Percentiles rank a stretch among this genome's conserved stretches.
phyloP scores from a whole-genome alignment of 1,140 invertebrate species.

The Drosophila nebulosa region DNA sequence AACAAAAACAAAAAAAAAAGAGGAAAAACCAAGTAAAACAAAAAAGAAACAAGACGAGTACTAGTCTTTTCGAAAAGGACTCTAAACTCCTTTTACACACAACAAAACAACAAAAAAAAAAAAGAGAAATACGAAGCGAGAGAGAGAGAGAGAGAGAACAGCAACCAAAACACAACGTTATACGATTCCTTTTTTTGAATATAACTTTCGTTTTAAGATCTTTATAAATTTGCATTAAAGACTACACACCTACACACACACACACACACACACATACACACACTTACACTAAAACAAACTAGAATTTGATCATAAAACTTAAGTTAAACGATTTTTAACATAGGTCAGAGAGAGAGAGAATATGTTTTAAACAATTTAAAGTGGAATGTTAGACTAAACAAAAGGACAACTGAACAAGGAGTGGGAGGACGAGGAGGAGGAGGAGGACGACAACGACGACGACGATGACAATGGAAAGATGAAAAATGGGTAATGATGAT shows the following conservation, averaged over 20 bases:
- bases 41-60: constrained; percentile 61
- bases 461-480: neutral
- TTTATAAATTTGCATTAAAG: constrained; percentile 33
- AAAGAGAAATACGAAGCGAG: constrained; percentile 4
- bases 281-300: constrained; percentile 18
- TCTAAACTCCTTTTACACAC: constrained; percentile 73
- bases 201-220: constrained; percentile 49
- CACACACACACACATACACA: constrained; percentile 10
- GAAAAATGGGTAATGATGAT: neutral
- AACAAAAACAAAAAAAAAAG: constrained; percentile 1
- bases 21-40: neutral
- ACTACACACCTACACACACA: constrained; percentile 27
- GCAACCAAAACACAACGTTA: constrained; percentile 73
- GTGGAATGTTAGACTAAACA: neutral
- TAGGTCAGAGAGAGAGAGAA: constrained; percentile 19
- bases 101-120: constrained; percentile 33
- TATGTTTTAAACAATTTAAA: too few species aligned
- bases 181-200: constrained; percentile 71
- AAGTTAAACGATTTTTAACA: constrained; percentile 58
- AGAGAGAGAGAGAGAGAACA: constrained; percentile 2
- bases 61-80: constrained; percentile 81
- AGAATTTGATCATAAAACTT: neutral
- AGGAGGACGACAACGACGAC: too few species aligned
- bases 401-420: neutral
- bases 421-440: neutral